phyloP scores from a whole-genome alignment of 2,113 vertebrate species.

The Chlamydotis undulata region DNA sequence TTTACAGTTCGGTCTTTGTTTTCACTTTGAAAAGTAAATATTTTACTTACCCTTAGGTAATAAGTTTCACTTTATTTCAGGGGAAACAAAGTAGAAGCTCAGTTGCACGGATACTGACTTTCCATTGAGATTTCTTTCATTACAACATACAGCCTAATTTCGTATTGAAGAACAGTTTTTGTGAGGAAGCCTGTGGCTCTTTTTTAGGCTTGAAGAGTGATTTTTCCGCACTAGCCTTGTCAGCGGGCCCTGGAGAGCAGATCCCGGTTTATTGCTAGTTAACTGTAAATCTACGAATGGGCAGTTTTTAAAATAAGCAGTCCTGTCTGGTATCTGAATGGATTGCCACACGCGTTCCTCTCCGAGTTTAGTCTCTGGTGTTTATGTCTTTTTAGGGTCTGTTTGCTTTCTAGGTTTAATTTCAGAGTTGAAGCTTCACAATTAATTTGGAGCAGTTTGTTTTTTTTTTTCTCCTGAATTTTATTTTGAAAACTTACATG shows the following conservation, averaged over 20 bases:
- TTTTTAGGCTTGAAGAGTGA: neutral
- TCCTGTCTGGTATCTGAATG: neutral
- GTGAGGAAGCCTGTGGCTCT: neutral
- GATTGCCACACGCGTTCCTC: rapidly evolving
- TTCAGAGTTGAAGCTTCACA: neutral
- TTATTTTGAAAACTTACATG: neutral
- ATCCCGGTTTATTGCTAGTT: neutral
- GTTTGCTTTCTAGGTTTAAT: neutral
- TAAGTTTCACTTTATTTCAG: neutral
- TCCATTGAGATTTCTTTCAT: neutral
- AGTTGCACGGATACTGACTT: neutral
- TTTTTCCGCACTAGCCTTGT: neutral
- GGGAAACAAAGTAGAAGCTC: neutral
- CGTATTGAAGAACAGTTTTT: neutral
- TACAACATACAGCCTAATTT: neutral
- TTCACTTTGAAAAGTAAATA: neutral
- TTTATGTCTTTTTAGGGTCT: neutral
- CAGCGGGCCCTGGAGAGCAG: neutral
- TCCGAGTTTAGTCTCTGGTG: neutral
- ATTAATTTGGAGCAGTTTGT: neutral
- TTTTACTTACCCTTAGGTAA: neutral
- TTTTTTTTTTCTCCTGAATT: neutral
- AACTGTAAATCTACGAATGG: neutral
- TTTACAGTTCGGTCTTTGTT: neutral
- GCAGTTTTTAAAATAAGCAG: neutral